These are phyloP conservation scores for Saguinus midas DNA, from an alignment of 2,113 vertebrate genomes.

Conservation along the genomic window DNA sequence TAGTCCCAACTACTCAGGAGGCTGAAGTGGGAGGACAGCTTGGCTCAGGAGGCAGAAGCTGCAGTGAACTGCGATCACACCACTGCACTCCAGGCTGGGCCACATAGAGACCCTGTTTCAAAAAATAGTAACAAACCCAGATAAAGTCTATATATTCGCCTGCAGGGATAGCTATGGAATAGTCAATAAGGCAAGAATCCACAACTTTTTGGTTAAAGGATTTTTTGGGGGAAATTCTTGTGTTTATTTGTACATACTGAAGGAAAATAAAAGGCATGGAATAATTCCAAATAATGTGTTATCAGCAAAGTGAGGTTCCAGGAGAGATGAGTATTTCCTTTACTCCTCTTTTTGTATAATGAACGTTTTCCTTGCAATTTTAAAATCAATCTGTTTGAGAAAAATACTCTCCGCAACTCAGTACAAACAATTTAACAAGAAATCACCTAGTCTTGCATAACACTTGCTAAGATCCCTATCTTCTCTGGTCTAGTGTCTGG, in stretches of 20 bases:
- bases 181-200: too few relatives aligned
- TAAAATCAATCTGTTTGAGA: background rate
- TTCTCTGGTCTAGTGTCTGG: background rate
- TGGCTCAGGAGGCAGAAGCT: too few relatives aligned
- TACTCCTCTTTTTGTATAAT: background rate
- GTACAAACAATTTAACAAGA: background rate
- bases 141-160: rapidly evolving
- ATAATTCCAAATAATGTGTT: rapidly evolving
- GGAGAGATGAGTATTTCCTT: rapidly evolving
- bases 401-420: background rate
- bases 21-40: too few relatives aligned
- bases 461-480: too few relatives aligned
- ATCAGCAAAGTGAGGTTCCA: rapidly evolving
- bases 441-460: background rate
- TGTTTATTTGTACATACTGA: rapidly evolving
- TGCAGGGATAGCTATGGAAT: rapidly evolving
- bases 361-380: background rate
- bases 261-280: background rate
- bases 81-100: too few relatives aligned
- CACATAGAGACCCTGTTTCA: too few relatives aligned
- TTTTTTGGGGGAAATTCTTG: rapidly evolving
- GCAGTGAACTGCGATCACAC: too few relatives aligned
- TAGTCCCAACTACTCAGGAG: too few relatives aligned
- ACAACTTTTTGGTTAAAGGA: background rate
- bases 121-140: too few relatives aligned